Base-by-base conservation (phyloP, 2,888 invertebrate genomes). In the Corbicula japonica region DNA sequence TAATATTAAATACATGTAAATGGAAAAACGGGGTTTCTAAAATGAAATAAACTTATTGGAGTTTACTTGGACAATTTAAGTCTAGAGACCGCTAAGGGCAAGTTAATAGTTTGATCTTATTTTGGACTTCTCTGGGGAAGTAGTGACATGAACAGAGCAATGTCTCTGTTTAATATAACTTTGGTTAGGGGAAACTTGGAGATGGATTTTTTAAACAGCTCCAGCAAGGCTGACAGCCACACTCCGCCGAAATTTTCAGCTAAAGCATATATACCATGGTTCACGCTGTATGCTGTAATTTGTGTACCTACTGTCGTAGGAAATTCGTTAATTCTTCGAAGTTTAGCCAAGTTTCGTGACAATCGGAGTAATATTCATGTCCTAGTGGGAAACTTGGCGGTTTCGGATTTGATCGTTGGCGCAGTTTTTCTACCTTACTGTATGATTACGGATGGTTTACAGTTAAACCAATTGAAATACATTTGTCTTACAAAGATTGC, bases 401-500 rank as follows among this genome's bases (percentile, higher is more conserved):
- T 80, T 18, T 75, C 79, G 1, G 79, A 80, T 35, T 46, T 80
- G 8, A 72, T 80, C 32, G 74, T 80, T 6, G 75, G 79, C 12
- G 60, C 62, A 6, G 2, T 80, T 12, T 44, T 79, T 26, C 54
- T 80, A 8, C 79, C 79, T 28, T 71, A 71, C 44, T 54, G 60
- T 23, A 75, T 75, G n/a, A 48, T 71, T 6, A 46, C 69, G 8
- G 72, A 72, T 23, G 18, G n/a, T 18, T 32, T 72, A 2, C 41
- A 56, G 12, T 26, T 68, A 1, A 72, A 80, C 52, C 48, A 68
- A 1, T 21, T 72, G 12, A 80, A 80, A 44, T 80, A 76, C 38
- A 28, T 76, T 1, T 80, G 80, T 54, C 38, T 80, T n/a, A 62
- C 63, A 1, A 80, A 75, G 44, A 54, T 44, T 1, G 60, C 71